phyloP scores from a whole-genome alignment of 2,113 vertebrate species.

The Ciconia boyciana region DNA sequence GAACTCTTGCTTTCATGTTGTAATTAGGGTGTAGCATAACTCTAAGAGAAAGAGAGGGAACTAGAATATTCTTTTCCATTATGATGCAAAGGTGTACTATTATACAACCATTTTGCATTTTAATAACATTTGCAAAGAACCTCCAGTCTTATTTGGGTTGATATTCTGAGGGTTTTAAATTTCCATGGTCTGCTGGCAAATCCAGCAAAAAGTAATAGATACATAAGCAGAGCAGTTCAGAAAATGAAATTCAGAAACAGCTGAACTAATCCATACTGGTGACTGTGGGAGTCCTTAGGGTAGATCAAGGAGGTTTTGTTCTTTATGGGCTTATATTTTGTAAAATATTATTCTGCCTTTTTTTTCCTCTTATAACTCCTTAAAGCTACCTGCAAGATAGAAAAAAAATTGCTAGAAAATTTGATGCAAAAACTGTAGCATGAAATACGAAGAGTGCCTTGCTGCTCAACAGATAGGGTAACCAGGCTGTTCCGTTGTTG shows the following conservation, averaged over 20 bases:
- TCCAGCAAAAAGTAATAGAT: neutral
- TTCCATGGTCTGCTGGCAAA: neutral
- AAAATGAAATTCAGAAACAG: neutral
- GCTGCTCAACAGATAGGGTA: neutral
- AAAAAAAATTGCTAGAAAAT: neutral
- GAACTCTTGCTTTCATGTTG: neutral
- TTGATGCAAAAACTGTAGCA: neutral
- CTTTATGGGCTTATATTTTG: neutral
- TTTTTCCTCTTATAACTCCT: neutral
- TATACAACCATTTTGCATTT: neutral
- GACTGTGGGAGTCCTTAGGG: neutral
- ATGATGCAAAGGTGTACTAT: neutral
- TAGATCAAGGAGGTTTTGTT: neutral
- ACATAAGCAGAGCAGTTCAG: neutral
- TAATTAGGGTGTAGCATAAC: neutral
- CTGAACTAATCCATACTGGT: neutral
- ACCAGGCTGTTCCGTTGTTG: neutral
- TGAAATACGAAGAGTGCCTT: neutral
- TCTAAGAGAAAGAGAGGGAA: neutral
- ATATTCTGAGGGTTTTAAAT: neutral
- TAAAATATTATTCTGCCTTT: neutral
- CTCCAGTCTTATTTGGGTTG: neutral
- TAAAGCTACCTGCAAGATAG: neutral
- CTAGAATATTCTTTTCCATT: neutral
- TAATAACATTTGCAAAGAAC: neutral